phyloP scores from a whole-genome alignment of 2,797 vertebrate species.

The Austrolebias charrua region DNA sequence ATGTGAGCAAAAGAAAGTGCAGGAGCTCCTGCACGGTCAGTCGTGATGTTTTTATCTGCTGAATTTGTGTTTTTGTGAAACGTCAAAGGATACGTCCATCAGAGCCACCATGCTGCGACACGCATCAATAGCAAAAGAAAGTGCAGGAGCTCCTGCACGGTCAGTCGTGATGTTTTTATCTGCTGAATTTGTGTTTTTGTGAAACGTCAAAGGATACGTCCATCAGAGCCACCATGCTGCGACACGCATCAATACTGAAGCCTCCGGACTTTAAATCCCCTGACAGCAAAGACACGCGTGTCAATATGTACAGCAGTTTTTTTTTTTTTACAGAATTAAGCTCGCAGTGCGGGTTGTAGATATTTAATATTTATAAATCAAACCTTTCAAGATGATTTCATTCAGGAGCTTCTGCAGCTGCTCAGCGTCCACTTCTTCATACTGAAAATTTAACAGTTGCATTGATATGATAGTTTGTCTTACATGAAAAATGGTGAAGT shows the following conservation, averaged over 20 bases:
- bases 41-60: background rate
- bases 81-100: too few relatives aligned
- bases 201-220: constrained; percentile 84
- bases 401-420: constrained; percentile 67
- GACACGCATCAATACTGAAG: constrained; percentile 86
- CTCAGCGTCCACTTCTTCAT: constrained; percentile 63
- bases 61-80: too few relatives aligned
- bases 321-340: background rate
- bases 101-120: too few relatives aligned
- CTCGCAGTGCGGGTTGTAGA: too few relatives aligned
- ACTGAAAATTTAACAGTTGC: constrained; percentile 40
- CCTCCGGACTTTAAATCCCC: constrained; percentile 59
- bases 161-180: background rate
- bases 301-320: too few relatives aligned
- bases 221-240: constrained; percentile 87
- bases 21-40: background rate
- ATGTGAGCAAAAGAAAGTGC: too few relatives aligned
- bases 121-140: too few relatives aligned
- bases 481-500: too few relatives aligned
- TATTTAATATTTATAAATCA: background rate
- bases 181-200: background rate
- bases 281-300: constrained; percentile 20
- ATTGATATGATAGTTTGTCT: too few relatives aligned
- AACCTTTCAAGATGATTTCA: constrained; percentile 58
- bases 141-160: too few relatives aligned